Conservation (phyloP, 2,888 invertebrate species). For the Drosophila paranaensis region DNA sequence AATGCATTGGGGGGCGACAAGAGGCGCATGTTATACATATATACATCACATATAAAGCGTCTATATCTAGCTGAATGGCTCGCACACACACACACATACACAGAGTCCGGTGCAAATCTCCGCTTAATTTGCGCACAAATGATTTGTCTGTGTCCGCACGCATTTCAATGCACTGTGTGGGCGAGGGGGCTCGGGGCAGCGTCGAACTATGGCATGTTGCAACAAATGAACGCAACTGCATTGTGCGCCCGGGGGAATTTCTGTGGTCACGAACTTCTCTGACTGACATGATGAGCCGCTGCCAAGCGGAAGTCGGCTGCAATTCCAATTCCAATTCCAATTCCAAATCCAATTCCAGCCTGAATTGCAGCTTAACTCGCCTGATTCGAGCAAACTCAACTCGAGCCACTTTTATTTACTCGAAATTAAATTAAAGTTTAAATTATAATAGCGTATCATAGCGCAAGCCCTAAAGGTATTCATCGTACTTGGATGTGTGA, state of each 20-base stretch:
- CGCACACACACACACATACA: background rate
- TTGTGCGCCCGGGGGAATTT: constrained; percentile 36
- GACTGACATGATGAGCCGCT: constrained; percentile 25
- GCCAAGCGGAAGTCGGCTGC: constrained; percentile 63
- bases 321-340: constrained; percentile 28
- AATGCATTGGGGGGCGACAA: constrained; percentile 26
- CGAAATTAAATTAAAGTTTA: background rate
- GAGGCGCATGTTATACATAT: constrained; percentile 13
- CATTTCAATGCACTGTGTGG: constrained; percentile 34
- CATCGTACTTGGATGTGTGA: background rate
- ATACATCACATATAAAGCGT: constrained; percentile 11
- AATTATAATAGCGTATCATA: background rate
- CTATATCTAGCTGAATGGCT: background rate
- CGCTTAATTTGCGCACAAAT: constrained; percentile 52
- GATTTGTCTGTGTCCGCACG: constrained; percentile 45
- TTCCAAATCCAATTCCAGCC: constrained; percentile 20
- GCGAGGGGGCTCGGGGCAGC: background rate
- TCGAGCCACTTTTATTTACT: constrained; percentile 1
- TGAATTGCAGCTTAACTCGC: constrained; percentile 8
- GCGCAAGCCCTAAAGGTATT: background rate
- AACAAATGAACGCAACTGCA: constrained; percentile 61
- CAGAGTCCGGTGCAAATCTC: constrained; percentile 21
- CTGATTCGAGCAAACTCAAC: background rate
- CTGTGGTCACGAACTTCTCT: constrained; percentile 20
- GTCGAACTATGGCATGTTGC: constrained; percentile 27